Base-by-base conservation (phyloP, 2,888 invertebrate species). In the Meghimatium bilineatum region DNA sequence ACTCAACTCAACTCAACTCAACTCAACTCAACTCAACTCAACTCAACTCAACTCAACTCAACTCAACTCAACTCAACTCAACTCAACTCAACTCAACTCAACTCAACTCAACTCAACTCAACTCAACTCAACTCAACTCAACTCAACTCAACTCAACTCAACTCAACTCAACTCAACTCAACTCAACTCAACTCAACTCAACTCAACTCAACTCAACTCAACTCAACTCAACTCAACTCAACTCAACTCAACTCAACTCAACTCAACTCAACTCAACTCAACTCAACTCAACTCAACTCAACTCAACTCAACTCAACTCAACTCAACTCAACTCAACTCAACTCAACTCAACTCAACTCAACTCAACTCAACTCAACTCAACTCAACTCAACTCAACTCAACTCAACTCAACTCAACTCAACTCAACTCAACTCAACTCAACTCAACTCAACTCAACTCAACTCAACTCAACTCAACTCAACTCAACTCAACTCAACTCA, bases 81-180 rank as follows among this genome's bases (percentile, higher is more conserved):
- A 69, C n/a, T 63, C 29, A 63, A 8, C 26, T 63, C 29, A n/a
- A 29, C 29, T n/a, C 26, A 71, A 12, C 71, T 23, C 38, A 38
- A 26, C 38, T 71, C 69, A 69, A 36, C 71, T 71, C 71, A 71
- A 71, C 71, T 71, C 71, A 71, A 38, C 71, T 23, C 69, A 69
- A 69, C 49, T 17, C 8, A 49, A n/a, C n/a, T n/a, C n/a, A n/a
- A 44, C 67, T 67, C 67, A 67, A 34, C 67, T 67, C 67, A 34
- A 12, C 67, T 67, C 67, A 67, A 32, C 67, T 34, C 67, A 32
- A 10, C 3, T 34, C 14, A 5, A 34, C 34, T 32, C 32, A 12
- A 67, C 67, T 32, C n/a, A n/a, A n/a, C n/a, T n/a, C n/a, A n/a
- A n/a, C n/a, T n/a, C n/a, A n/a, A 44, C 67, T 67, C 67, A 67